Evolutionary conservation across 2,888 invertebrate species (phyloP), one percentile per base, ranked within the genome.

Genomic region (Teleogryllus oceanicus): DNA sequence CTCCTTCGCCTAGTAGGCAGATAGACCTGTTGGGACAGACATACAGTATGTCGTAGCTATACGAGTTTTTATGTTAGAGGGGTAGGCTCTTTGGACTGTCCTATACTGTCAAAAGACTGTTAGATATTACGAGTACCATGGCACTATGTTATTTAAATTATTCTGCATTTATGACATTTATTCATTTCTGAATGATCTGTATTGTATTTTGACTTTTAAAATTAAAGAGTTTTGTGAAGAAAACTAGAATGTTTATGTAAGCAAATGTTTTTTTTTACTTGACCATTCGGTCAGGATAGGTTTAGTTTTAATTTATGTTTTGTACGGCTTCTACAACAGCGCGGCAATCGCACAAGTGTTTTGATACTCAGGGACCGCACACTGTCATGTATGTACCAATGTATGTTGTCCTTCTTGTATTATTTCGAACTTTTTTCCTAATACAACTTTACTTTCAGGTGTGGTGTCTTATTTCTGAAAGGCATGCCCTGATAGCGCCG

Each of bases 131-230:
- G 62, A 62, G 62, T 75, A 49, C 78, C 49, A 74, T 78, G 75
- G 75, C 78, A 78, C 75, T 78, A 74, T 74, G 49, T 74, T 78
- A 78, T 74, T 78, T 78, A 78, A 78, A 78, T 78, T 78, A 78
- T 78, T 78, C 37, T 74, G 75, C 21, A 74, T 51, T 74, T 75
- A 74, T 78, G 74, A 74, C 78, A 78, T 78, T 78, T 78, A 78
- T 78, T 49, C 62, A 62, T 62, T 77, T 77, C 49, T 77, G 50
- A 21, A 21, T 62, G 62, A 62, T 62, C 62, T 62, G 62, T 62
- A 62, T 62, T 62, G 62, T 62, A 62, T 62, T 62, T 62, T 62
- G 62, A 62, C 62, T 62, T 62, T 62, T 62, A 62, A 62, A 62
- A 62, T 62, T 62, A 62, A 62, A 62, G 62, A 62, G 13, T 62